Evolutionary conservation across 2,888 invertebrate genomes (phyloP), one percentile per base, ranked within the genome.

Genomic region (Sylvicola cinctus): DNA sequence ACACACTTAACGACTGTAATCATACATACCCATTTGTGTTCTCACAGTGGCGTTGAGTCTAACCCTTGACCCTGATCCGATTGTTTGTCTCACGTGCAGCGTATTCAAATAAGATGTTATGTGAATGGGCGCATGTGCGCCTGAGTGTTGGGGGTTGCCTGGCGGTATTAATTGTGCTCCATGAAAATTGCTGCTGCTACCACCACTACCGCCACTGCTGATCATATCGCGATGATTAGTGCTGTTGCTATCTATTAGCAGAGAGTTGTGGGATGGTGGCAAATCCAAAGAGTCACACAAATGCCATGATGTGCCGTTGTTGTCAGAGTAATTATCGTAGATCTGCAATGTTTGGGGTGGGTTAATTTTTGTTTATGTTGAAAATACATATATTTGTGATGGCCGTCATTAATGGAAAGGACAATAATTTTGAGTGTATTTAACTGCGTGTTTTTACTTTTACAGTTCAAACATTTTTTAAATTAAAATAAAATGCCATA

Each of bases 31-130:
- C 50, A 60, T 51, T 43, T 67, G 68, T 17, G 75, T 68, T 32
- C 62, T 54, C 6, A 78, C 53, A 1, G 70, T 60, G 10, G 71
- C 70, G 44, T 76, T 75, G 44, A 77, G 54, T 33, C 68, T 56
- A 0, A 68, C 68, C 15, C 49, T 46, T 14, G 49, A 43, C 11
- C 38, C 42, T 4, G n/a, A 15, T 31, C 53, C 54, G 39, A 54
- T 52, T 25, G 51, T 53, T 41, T 73, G 72, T 23, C 69, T 62
- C 35, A 77, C 54, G 38, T 66, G 62, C 38, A 77, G 50, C 2
- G 73, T 66, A 52, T 77, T 72, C 10, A 77, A 58, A 47, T 71
- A 75, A 0, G 76, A 76, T 41, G 68, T 69, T 45, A 77, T 70
- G 38, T 72, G 60, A 34, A 68, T 56, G 1, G 64, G 63, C 3